Percentiles rank a stretch among this genome's conserved stretches.
These are phyloP conservation scores for Bombylius discolor DNA, from an alignment of 2,888 invertebrate species.

Conservation along the genomic window DNA sequence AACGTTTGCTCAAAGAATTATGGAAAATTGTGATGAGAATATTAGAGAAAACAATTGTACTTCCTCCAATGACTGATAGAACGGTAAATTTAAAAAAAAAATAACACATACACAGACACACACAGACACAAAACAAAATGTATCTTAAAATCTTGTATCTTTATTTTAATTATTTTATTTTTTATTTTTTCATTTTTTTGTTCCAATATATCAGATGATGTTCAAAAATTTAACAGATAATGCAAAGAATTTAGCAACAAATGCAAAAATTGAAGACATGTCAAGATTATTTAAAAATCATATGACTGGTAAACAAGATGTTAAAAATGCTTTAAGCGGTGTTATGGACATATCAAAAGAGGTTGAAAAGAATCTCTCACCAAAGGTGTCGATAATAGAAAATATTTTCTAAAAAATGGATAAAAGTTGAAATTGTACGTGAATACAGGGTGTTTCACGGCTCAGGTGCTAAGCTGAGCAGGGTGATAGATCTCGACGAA, in stretches of 20 bases:
- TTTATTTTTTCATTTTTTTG: background rate
- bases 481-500: too few species aligned
- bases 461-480: too few species aligned
- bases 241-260: constrained; percentile 85
- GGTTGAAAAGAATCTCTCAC: constrained; percentile 87
- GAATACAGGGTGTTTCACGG: too few species aligned
- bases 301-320: constrained; percentile 83
- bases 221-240: constrained; percentile 86
- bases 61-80: constrained; percentile 95
- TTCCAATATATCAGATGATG: constrained; percentile 58
- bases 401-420: too few species aligned
- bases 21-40: constrained; percentile 99
- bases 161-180: background rate
- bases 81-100: constrained; percentile 45
- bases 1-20: constrained; percentile 92
- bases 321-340: constrained; percentile 81
- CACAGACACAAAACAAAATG: too few species aligned
- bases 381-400: constrained; percentile 37
- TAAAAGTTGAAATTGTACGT: too few species aligned
- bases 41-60: constrained; percentile 94
- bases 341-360: constrained; percentile 82
- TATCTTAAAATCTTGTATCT: background rate
- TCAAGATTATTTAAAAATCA: constrained; percentile 88
- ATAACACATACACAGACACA: too few species aligned
- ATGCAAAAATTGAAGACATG: constrained; percentile 98